Evolutionary conservation across 30 jellyfish, hydroid and myxozoan species (phyloP).

Genomic region (Hydractinia echinata): DNA sequence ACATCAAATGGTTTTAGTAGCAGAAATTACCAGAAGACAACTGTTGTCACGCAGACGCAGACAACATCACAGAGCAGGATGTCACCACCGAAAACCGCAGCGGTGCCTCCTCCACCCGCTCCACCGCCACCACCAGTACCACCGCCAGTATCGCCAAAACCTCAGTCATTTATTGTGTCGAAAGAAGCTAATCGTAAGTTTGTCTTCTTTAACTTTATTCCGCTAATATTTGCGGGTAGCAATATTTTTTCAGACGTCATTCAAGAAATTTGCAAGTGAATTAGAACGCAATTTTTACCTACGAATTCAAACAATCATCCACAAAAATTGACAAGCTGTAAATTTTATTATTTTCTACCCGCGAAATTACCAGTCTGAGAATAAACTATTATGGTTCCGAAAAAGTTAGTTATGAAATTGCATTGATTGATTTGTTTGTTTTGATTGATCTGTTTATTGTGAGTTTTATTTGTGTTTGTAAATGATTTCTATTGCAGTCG

Average conservation of each 20-base stretch:
- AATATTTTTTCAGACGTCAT: background rate
- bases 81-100: slow-evolving; percentile 18
- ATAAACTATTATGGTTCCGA: background rate
- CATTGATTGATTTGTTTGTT: too few species aligned
- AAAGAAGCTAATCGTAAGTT: slow-evolving; percentile 32
- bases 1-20: background rate
- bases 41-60: background rate
- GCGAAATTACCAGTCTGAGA: background rate
- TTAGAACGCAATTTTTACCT: background rate
- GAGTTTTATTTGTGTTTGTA: too few species aligned
- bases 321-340: background rate
- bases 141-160: slow-evolving; percentile 18
- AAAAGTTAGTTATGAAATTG: too few species aligned
- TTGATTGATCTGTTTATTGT: too few species aligned
- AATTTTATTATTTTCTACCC: background rate
- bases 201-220: background rate
- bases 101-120: slow-evolving; percentile 64
- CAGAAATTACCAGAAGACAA: background rate
- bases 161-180: slow-evolving; percentile 1
- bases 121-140: slow-evolving; percentile 40
- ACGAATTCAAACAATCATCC: too few species aligned
- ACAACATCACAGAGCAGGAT: background rate
- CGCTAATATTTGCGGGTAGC: background rate
- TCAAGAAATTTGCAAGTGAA: background rate
- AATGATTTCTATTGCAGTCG: too few species aligned